phyloP scores from a whole-genome alignment of 1,140 invertebrate genomes.

The Pseudoatta argentina region DNA sequence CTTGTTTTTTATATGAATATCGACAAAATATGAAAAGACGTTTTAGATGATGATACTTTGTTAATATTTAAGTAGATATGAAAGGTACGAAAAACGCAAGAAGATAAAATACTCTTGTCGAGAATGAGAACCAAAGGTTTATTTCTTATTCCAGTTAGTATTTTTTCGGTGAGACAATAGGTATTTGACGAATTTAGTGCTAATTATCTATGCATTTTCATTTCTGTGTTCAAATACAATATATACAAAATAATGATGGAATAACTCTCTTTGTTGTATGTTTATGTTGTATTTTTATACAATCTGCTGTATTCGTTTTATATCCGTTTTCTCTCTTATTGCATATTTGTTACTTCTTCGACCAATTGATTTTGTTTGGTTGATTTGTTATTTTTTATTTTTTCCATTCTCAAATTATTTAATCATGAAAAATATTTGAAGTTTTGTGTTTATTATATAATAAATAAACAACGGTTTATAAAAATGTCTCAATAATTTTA shows the following conservation, averaged over 20 bases:
- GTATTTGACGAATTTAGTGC: no score
- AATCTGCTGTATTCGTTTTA: background rate
- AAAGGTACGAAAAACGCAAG: background rate
- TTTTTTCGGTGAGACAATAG: background rate
- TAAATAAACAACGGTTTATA: background rate
- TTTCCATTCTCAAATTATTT: background rate
- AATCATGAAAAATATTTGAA: background rate
- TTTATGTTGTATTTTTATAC: no score
- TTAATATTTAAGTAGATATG: background rate
- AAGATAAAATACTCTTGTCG: conserved; percentile 11
- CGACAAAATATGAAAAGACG: background rate
- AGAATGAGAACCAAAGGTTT: background rate
- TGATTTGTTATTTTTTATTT: background rate
- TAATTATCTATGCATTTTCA: no score
- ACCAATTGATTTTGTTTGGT: conserved; percentile 4
- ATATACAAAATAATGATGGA: no score
- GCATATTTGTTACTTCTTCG: background rate
- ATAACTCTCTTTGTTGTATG: no score
- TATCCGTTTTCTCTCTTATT: conserved; percentile 2
- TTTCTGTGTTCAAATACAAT: no score
- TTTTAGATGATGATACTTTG: background rate
- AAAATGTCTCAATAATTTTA: background rate
- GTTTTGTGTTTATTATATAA: background rate
- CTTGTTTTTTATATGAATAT: background rate
- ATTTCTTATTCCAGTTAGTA: background rate